Conservation (phyloP, 2,888 invertebrate species). For the Lepidochitona cinerea region DNA sequence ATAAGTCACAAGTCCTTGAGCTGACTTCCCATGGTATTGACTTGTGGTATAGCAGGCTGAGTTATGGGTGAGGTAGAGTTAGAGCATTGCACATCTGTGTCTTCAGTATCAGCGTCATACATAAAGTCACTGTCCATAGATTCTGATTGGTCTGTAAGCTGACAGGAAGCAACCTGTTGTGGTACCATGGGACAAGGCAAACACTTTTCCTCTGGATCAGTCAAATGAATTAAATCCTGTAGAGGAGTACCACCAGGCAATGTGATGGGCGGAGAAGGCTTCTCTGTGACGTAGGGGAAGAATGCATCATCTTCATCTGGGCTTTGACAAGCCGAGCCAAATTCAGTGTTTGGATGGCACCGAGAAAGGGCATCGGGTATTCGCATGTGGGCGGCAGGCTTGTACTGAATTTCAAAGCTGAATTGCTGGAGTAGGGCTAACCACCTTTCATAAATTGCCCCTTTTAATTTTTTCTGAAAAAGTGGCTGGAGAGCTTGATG, state of each 20-base stretch:
- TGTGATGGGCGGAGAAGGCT: not conserved
- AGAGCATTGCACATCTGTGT: too few species aligned
- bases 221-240: not conserved
- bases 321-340: not conserved
- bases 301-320: conserved; percentile 7
- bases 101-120: conserved; percentile 6
- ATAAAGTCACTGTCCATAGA: not conserved
- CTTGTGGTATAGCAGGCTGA: too few species aligned
- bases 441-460: conserved; percentile 3
- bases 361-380: not conserved
- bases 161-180: not conserved
- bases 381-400: not conserved
- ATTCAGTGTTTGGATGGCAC: not conserved
- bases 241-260: not conserved
- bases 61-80: too few species aligned
- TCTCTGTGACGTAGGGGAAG: conserved; percentile 6
- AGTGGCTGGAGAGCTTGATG: conserved; percentile 1
- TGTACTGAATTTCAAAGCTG: conserved; percentile 1
- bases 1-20: too few species aligned
- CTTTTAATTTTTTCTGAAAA: not conserved
- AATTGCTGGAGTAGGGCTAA: not conserved
- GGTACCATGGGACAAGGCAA: not conserved
- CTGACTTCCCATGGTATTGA: too few species aligned
- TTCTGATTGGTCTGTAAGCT: not conserved
- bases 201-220: not conserved